Conservation (phyloP, 2,888 invertebrate genomes). For the Dendrolimus houi region DNA sequence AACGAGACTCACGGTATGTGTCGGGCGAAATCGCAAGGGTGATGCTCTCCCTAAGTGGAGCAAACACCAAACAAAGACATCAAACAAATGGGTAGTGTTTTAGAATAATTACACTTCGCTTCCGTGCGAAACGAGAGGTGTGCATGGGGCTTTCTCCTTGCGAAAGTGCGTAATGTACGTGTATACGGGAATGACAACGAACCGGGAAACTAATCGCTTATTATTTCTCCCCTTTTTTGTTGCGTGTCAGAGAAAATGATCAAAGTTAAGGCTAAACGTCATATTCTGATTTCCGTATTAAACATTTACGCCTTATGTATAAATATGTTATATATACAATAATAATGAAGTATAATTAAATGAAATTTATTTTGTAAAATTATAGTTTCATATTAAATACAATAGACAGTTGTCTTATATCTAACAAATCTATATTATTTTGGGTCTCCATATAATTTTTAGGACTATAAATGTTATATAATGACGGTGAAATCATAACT, state of each 20-base stretch:
- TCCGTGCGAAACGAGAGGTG: constrained; percentile 69
- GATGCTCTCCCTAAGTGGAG: constrained; percentile 71
- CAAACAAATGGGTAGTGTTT: constrained; percentile 76
- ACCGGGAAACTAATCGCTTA: constrained; percentile 52
- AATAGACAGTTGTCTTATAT: too few relatives aligned
- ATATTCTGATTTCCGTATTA: constrained; percentile 36
- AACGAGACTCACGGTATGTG: constrained; percentile 64
- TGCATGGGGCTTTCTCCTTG: constrained; percentile 42
- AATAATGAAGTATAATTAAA: too few relatives aligned
- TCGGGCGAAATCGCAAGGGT: constrained; percentile 63
- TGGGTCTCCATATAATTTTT: too few relatives aligned
- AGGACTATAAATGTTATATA: too few relatives aligned
- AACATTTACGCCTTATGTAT: constrained; percentile 12
- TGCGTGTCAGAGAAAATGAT: constrained; percentile 49
- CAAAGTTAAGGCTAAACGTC: constrained; percentile 39
- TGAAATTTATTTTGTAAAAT: too few relatives aligned
- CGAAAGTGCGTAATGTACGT: constrained; percentile 34
- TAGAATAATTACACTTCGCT: constrained; percentile 74
- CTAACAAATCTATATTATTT: too few relatives aligned
- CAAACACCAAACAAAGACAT: constrained; percentile 76
- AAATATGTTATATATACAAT: too few relatives aligned
- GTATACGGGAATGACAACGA: constrained; percentile 24
- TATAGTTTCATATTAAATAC: too few relatives aligned
- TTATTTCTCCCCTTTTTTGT: constrained; percentile 49
- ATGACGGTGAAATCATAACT: too few relatives aligned